Evolutionary conservation across 1,140 invertebrate species (phyloP), one percentile per base, ranked within the genome.

Genomic region (Nasonia giraulti): DNA sequence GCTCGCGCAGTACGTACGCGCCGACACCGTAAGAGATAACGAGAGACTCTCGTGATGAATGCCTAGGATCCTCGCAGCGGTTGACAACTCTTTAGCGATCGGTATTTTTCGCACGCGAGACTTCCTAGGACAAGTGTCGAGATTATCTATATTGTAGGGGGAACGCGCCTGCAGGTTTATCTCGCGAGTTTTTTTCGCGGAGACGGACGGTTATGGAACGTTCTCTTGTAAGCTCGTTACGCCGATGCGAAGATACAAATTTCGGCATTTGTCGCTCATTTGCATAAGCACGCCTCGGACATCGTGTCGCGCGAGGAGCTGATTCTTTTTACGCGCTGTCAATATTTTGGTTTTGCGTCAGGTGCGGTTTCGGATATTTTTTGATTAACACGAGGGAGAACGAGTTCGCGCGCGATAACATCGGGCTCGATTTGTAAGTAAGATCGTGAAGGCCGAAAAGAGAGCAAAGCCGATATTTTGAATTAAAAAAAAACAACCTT

Each of bases 1-100:
- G 33, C 78, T 31, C 17, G 31, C 50, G 40, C 47, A 27, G 76
- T 44, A 55, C 10, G 8, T 8, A n/a, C 10, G 27, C 33, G 23
- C 14, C 2, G 10, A 71, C 23, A 31, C 69, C 69, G 69, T 11
- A 44, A 86, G 87, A 89, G 91, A 90, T 90, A 87, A 89, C 87
- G 66, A 23, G 66, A 11, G 40, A 44, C 40, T 11, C 40, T 50
- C 47, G 47, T 17, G 11, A 50, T 50, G 11, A 14, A 44, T 44
- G 47, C 71, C 62, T 85, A 74, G 37, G 55, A 50, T 68, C 66
- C 73, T 62, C 73, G 27, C 71, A 6, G 2, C 71, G 27, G 2
- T 37, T 17, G 71, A 74, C 71, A 23, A 33, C 31, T 74, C 71
- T 74, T 23, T 71, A 71, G 6, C 62, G 12, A 66, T 66, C 62